Base-by-base conservation (phyloP, 2,888 invertebrate species). In the Perizoma flavofasciatum region DNA sequence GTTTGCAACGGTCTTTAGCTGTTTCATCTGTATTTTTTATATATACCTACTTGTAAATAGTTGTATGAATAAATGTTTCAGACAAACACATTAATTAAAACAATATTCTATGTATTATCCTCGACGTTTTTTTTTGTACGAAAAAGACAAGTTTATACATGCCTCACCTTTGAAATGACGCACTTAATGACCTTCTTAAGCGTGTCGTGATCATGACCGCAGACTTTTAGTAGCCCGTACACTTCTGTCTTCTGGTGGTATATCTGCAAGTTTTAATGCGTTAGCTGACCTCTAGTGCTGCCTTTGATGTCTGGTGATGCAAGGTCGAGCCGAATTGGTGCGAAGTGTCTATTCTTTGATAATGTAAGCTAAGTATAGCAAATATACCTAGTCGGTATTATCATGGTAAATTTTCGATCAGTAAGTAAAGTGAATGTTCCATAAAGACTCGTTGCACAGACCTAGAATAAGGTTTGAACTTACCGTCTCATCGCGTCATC, bases 111-210 rank as follows among this genome's bases (percentile, higher is more conserved):
- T 22, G 3, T 22, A 22, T 22, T 22, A 3, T 2, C 3, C 22
- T 22, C 22, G 22, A 2, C 3, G 22, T 22, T 22, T 22, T 41
- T 4, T 41, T 44, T 22, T 44, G 22, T 7, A 22, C 6, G 3
- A 44, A 44, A 22, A 44, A 4, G 5, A 4, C 44, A 2, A 22
- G 22, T 22, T 22, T 10, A n/a, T 22, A 0, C n/a, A 9, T 41
- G 7, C 4, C 66, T 75, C 66, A 90, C 90, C 89, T 90, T 90
- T 49, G 89, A 83, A 43, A 91, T 91, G 81, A 91, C 91, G 83
- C 91, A 92, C 62, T 91, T 89, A 63, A 92, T 81, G 74, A 92
- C 91, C 81, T 89, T 89, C 78, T 88, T 88, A 67, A 91, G 70
- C 2, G 86, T 81, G 64, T 88, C 89, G 74, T 92, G 90, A 63